Evolutionary conservation across 2,113 vertebrate species (phyloP).

Genomic region (Toxostoma redivivum): DNA sequence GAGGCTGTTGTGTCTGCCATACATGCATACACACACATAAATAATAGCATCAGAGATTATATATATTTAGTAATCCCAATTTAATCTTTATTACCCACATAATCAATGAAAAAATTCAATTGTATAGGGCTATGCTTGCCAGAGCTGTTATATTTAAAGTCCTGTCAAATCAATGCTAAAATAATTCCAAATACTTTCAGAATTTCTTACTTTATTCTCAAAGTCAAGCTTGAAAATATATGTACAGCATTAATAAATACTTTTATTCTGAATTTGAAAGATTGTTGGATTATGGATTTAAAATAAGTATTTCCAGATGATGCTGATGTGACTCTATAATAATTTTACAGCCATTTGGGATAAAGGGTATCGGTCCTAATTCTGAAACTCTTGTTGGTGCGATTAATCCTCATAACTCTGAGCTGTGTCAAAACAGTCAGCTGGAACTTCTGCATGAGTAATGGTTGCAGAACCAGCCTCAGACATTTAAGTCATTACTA

Average conservation of each 20-base stretch:
- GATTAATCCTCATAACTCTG: conserved; percentile 6
- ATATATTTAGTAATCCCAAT: background rate
- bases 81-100: background rate
- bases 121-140: background rate
- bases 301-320: background rate
- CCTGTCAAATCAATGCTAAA: background rate
- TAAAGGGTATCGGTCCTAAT: background rate
- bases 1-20: background rate
- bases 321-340: background rate
- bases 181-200: background rate
- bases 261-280: background rate
- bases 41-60: background rate
- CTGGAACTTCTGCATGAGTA: background rate
- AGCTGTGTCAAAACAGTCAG: background rate
- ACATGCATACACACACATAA: background rate
- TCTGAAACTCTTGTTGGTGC: background rate
- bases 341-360: background rate
- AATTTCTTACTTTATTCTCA: background rate
- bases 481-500: background rate
- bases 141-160: background rate
- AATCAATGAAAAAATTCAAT: background rate
- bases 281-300: background rate
- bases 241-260: background rate
- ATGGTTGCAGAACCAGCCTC: background rate
- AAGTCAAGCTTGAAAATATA: background rate